Conservation (phyloP, 92 coral and sea anemone species). For the Heteractis magnifica region DNA sequence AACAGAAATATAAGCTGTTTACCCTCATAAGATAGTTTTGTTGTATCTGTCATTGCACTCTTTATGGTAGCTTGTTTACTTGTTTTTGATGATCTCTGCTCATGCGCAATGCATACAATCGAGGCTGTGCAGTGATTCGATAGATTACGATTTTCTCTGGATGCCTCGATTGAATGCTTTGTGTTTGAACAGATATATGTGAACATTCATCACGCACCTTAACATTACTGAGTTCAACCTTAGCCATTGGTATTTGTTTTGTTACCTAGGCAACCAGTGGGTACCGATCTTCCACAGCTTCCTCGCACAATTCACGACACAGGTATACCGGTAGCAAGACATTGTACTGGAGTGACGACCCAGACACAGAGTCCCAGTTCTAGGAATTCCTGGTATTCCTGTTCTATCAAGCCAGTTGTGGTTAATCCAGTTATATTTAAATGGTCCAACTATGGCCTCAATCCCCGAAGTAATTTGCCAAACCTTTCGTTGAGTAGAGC, state of each 20-base stretch:
- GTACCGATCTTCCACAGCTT: slow-evolving; percentile 76
- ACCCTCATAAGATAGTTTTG: too few relatives aligned
- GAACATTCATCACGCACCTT: not conserved
- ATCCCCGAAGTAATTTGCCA: slow-evolving; percentile 1
- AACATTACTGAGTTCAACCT: not conserved
- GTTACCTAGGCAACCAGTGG: slow-evolving; percentile 78
- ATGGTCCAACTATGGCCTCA: not conserved
- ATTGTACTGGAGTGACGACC: slow-evolving; percentile 83
- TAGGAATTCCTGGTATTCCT: slow-evolving; percentile 7
- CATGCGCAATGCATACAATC: not conserved
- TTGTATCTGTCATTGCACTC: too few relatives aligned
- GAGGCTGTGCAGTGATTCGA: not conserved
- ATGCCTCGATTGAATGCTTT: not conserved
- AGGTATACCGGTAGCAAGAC: slow-evolving; percentile 50
- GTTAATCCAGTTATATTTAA: not conserved
- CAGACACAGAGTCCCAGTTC: slow-evolving; percentile 81
- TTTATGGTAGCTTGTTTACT: too few relatives aligned
- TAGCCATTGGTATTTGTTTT: not conserved
- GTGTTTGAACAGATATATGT: not conserved
- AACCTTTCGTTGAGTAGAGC: not conserved
- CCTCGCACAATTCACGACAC: slow-evolving; percentile 73
- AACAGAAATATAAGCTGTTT: too few relatives aligned
- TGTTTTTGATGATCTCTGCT: not conserved
- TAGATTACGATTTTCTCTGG: not conserved
- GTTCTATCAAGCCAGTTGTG: not conserved